These are phyloP conservation scores for Leptinotarsa haldemani DNA, from an alignment of 2,888 invertebrate species.

Conservation along the genomic window DNA sequence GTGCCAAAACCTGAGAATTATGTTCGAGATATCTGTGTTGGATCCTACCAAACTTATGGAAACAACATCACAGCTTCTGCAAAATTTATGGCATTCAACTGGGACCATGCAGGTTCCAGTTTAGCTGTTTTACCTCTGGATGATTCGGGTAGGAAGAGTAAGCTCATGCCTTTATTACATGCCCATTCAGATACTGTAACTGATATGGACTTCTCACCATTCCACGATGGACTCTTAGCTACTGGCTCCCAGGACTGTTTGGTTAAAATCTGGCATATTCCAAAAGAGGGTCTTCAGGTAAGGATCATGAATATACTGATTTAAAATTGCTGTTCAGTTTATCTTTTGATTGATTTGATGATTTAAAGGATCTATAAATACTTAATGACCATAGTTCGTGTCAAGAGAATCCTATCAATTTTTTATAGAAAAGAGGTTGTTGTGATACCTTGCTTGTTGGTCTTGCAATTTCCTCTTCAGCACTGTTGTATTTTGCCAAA, in stretches of 20 bases:
- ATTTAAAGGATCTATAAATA: too few relatives aligned
- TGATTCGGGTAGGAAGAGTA: constrained; percentile 89
- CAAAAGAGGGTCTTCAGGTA: constrained; percentile 76
- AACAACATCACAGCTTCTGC: constrained; percentile 95
- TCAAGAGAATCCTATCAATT: too few relatives aligned
- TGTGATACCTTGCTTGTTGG: too few relatives aligned
- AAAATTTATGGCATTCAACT: constrained; percentile 94
- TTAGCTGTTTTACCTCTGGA: constrained; percentile 89
- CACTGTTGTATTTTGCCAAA: too few relatives aligned
- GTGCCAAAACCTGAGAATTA: constrained; percentile 94
- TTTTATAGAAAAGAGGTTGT: too few relatives aligned
- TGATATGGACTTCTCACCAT: constrained; percentile 95
- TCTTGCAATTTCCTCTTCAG: too few relatives aligned
- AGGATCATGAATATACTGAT: not conserved
- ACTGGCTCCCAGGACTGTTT: constrained; percentile 91
- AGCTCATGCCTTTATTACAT: constrained; percentile 87
- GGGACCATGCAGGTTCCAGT: constrained; percentile 92
- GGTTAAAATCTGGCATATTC: constrained; percentile 92
- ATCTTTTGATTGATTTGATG: too few relatives aligned
- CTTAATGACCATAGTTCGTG: too few relatives aligned
- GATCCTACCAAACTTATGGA: constrained; percentile 93
- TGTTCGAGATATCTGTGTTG: constrained; percentile 88
- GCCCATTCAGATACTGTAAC: constrained; percentile 92
- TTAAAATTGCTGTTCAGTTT: not conserved
- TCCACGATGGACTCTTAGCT: constrained; percentile 90